Conservation (phyloP, 1,140 invertebrate genomes). For the Saccostrea glomerata region DNA sequence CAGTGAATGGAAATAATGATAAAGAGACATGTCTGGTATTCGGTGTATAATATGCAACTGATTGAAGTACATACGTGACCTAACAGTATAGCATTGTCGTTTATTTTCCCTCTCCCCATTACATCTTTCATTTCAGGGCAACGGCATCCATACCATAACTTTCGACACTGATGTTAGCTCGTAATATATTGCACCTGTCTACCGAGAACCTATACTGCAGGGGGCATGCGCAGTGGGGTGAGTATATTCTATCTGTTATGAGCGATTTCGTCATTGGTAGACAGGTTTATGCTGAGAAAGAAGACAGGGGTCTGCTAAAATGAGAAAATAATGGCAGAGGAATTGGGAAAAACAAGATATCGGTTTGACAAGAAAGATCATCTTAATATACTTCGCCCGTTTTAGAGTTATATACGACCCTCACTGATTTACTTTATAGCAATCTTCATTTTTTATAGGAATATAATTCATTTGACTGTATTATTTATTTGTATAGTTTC, state of each 20-base stretch:
- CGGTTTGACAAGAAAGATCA: slow-evolving; percentile 25
- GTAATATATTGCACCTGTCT: slow-evolving; percentile 1
- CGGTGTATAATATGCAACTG: not conserved
- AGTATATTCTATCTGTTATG: slow-evolving; percentile 18
- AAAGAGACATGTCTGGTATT: not conserved
- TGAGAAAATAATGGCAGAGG: slow-evolving; percentile 27
- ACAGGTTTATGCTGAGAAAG: slow-evolving; percentile 30
- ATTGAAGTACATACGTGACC: not conserved
- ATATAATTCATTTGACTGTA: slow-evolving; percentile 5
- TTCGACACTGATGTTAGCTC: not conserved
- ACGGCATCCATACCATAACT: not conserved
- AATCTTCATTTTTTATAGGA: not conserved
- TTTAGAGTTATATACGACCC: not conserved
- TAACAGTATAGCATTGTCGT: not conserved
- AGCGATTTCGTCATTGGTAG: not conserved
- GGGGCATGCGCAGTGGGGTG: not conserved
- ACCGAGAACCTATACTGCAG: not conserved
- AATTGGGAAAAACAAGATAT: slow-evolving; percentile 1
- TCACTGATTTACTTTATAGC: not conserved
- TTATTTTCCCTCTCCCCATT: not conserved
- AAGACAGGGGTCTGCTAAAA: slow-evolving; percentile 21
- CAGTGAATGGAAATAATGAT: not conserved
- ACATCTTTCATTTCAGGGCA: not conserved
- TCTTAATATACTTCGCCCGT: slow-evolving; percentile 26
- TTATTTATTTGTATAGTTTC: not conserved